Percentiles rank a stretch among this genome's conserved stretches.
phyloP scores from a whole-genome alignment of 2,113 vertebrate genomes.

The Felis catus region DNA sequence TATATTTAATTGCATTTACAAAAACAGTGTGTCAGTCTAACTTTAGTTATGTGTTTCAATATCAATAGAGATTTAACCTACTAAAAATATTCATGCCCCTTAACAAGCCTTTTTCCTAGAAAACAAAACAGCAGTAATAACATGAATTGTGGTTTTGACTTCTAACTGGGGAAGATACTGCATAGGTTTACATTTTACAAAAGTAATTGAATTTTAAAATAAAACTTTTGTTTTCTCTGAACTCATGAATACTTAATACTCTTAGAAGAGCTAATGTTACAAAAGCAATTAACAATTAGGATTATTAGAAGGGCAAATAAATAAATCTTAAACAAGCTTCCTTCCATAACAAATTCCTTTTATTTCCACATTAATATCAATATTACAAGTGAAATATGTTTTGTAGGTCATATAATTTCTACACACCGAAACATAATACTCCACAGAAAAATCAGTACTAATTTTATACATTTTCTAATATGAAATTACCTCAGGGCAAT shows the following conservation, averaged over 20 bases:
- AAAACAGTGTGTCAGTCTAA: neutral
- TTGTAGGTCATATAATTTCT: neutral
- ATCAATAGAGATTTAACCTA: neutral
- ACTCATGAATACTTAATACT: constrained; percentile 4
- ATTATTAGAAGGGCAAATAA: neutral
- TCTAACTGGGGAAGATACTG: neutral
- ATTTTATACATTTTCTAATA: neutral
- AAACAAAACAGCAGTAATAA: neutral
- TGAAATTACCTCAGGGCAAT: constrained; percentile 20
- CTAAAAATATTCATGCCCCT: neutral
- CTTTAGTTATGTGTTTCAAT: neutral
- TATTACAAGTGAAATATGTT: neutral
- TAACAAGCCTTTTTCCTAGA: neutral
- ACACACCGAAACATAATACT: neutral
- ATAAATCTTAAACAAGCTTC: neutral
- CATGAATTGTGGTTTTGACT: constrained; percentile 1
- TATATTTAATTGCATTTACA: neutral
- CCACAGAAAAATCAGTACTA: neutral
- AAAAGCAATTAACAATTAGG: neutral
- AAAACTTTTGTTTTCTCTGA: neutral
- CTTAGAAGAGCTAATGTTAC: neutral
- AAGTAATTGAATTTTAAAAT: neutral
- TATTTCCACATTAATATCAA: neutral
- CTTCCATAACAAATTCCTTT: neutral
- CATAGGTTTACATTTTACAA: neutral